phyloP scores from a whole-genome alignment of 2,113 vertebrate species.

The Ciconia stormi region DNA sequence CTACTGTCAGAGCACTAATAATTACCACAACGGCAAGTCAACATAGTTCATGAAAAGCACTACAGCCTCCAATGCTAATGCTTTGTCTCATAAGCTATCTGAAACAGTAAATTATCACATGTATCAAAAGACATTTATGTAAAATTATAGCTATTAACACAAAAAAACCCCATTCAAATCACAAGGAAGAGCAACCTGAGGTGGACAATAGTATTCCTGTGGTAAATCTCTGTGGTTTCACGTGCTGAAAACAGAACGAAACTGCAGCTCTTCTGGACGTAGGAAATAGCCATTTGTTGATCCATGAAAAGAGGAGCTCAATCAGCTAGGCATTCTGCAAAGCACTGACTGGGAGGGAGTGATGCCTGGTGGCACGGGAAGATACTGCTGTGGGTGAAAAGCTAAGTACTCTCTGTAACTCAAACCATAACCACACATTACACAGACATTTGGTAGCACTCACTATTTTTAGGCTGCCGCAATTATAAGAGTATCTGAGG shows the following conservation, averaged over 20 bases:
- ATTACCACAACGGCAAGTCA: background rate
- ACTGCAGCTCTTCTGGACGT: background rate
- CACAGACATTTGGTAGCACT: background rate
- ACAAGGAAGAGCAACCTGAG: background rate
- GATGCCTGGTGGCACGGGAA: background rate
- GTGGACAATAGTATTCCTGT: background rate
- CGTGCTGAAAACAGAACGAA: background rate
- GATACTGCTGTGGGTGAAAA: background rate
- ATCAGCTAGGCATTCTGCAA: background rate
- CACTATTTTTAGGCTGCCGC: background rate
- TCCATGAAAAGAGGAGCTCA: background rate
- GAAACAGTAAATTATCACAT: background rate
- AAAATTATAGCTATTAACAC: background rate
- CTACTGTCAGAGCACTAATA: background rate
- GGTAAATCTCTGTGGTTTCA: background rate
- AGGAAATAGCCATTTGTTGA: background rate
- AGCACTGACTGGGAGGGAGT: background rate
- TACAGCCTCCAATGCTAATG: background rate
- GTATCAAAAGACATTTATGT: background rate
- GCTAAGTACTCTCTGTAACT: rapidly evolving
- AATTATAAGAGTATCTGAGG: background rate
- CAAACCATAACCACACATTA: background rate
- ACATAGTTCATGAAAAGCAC: background rate
- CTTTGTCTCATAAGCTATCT: background rate
- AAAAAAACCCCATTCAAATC: background rate